Conservation (phyloP, 1,140 invertebrate species). For the Zaprionus nigranus region DNA sequence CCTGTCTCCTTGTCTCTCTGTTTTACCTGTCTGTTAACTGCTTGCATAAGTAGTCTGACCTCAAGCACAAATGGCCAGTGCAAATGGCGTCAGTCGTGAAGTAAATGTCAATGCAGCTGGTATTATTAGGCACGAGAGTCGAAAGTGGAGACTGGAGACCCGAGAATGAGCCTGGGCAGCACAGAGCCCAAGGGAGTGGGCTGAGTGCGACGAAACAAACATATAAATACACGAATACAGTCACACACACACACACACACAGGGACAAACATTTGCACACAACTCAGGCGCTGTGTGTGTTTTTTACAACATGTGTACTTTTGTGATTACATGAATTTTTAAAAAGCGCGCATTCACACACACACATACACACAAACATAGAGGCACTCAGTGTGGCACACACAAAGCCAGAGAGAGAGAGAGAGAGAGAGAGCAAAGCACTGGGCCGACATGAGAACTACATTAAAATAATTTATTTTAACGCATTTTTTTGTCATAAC, state of each 20-base stretch:
- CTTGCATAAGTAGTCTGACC: constrained; percentile 4
- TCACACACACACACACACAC: neutral
- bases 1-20: neutral
- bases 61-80: constrained; percentile 20
- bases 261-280: constrained; percentile 64
- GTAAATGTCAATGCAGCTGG: constrained; percentile 47
- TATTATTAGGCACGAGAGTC: constrained; percentile 57
- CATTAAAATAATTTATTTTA: constrained; percentile 84
- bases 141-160: constrained; percentile 33
- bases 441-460: constrained; percentile 76
- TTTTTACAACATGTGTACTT: constrained; percentile 83
- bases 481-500: constrained; percentile 83
- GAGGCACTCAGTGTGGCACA: constrained; percentile 18
- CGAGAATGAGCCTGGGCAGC: neutral
- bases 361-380: constrained; percentile 21
- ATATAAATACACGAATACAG: neutral
- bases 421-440: constrained; percentile 10
- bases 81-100: constrained; percentile 41
- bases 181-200: constrained; percentile 28
- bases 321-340: constrained; percentile 83
- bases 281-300: constrained; percentile 60
- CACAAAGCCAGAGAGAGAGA: neutral
- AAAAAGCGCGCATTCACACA: constrained; percentile 65
- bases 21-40: neutral
- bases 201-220: constrained; percentile 13